phyloP scores from a whole-genome alignment of 2,113 vertebrate species.

The Burhinus oedicnemus region DNA sequence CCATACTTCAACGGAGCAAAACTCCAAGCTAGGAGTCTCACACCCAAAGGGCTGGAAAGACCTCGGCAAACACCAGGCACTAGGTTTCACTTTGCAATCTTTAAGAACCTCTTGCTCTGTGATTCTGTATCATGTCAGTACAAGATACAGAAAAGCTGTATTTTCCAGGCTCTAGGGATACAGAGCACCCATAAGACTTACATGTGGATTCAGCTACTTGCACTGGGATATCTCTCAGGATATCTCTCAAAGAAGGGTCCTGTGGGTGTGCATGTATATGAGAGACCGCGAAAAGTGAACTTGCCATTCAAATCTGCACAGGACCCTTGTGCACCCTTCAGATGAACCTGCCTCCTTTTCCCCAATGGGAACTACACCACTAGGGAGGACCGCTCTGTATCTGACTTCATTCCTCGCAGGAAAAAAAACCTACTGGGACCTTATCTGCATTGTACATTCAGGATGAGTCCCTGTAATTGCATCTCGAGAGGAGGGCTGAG shows the following conservation, averaged over 20 bases:
- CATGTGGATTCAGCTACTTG: neutral
- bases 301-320: neutral
- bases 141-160: neutral
- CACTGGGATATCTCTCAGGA: neutral
- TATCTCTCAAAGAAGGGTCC: neutral
- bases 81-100: neutral
- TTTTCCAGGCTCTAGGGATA: neutral
- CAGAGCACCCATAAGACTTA: neutral
- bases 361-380: neutral
- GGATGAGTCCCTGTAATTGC: neutral
- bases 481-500: neutral
- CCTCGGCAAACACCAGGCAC: neutral
- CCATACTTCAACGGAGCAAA: neutral
- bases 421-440: neutral
- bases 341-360: neutral
- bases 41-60: neutral
- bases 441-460: neutral
- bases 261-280: accelerated
- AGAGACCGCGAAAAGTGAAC: neutral
- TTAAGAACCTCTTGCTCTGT: neutral
- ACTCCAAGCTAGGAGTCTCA: neutral
- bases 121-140: neutral
- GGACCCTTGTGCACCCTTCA: neutral
- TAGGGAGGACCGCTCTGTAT: neutral
- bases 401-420: neutral